Evolutionary conservation across 2,888 invertebrate genomes (phyloP).

Genomic region (Hoplodrina ambigua): DNA sequence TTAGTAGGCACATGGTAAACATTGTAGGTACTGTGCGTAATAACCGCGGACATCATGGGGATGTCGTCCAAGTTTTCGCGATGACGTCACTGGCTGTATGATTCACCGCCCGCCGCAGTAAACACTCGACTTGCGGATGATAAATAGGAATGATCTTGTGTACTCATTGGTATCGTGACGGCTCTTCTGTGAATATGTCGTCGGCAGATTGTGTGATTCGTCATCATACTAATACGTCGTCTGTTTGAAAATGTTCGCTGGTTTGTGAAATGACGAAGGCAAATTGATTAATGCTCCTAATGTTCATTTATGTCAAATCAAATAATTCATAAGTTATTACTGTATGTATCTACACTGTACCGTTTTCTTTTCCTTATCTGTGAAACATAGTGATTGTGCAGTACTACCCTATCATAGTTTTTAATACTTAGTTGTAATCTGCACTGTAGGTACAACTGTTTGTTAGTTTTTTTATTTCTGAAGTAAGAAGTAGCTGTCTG

Average conservation of each 20-base stretch:
- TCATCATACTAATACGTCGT: neutral
- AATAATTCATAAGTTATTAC: too few relatives aligned
- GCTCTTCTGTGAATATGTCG: slow-evolving; percentile 35
- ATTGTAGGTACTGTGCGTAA: neutral
- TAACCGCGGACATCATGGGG: slow-evolving; percentile 5
- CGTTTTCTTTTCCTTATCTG: too few relatives aligned
- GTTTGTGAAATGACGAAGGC: neutral
- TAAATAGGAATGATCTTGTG: slow-evolving; percentile 36
- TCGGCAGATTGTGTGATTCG: neutral
- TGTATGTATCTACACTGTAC: too few relatives aligned
- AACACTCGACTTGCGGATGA: slow-evolving; percentile 33
- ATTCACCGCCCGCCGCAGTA: slow-evolving; percentile 40
- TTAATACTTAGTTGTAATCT: too few relatives aligned
- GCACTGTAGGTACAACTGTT: too few relatives aligned
- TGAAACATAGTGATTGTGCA: too few relatives aligned
- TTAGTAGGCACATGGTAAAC: neutral
- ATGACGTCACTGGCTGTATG: slow-evolving; percentile 44
- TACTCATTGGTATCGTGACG: slow-evolving; percentile 28
- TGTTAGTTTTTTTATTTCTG: too few relatives aligned
- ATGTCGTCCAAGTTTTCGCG: slow-evolving; percentile 36
- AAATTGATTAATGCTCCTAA: neutral
- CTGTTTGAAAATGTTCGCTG: neutral
- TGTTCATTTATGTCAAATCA: neutral
- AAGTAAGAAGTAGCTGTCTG: too few relatives aligned
- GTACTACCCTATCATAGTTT: too few relatives aligned